A percentile compares a stretch with the other conserved stretches of the same genome.
Conservation (phyloP, 2,888 invertebrate species). For the Dusona sp. region DNA sequence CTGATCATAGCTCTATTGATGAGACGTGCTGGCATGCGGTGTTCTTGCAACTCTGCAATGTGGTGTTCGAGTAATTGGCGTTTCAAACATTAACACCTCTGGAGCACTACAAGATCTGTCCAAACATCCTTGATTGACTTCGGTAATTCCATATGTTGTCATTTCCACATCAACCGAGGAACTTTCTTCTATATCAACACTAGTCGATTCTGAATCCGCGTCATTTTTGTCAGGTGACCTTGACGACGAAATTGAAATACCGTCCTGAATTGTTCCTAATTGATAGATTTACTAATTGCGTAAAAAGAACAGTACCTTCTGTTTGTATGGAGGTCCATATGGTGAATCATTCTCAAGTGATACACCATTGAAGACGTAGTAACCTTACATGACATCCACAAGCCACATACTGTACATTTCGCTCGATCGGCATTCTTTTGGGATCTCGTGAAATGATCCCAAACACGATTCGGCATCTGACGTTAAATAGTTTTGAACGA, state of each 20-base stretch:
- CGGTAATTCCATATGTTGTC: neutral
- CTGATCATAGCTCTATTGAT: neutral
- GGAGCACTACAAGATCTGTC: neutral
- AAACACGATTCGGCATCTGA: too few relatives aligned
- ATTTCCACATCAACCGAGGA: too few relatives aligned
- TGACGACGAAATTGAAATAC: neutral
- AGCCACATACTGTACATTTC: neutral
- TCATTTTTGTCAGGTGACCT: neutral
- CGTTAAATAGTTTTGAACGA: too few relatives aligned
- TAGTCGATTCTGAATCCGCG: neutral
- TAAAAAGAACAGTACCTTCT: neutral
- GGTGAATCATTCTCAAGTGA: neutral
- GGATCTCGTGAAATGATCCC: too few relatives aligned
- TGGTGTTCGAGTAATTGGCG: neutral
- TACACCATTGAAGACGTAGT: neutral
- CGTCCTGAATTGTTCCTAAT: too few relatives aligned
- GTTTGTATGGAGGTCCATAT: neutral
- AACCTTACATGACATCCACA: neutral
- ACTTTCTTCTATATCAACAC: neutral
- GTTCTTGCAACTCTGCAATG: neutral
- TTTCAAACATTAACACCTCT: neutral
- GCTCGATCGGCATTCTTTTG: too few relatives aligned
- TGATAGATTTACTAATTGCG: neutral
- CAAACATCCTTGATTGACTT: neutral
- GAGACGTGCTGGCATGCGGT: neutral